Base-by-base conservation (phyloP, 1,140 invertebrate genomes). In the Hestina assimilis region DNA sequence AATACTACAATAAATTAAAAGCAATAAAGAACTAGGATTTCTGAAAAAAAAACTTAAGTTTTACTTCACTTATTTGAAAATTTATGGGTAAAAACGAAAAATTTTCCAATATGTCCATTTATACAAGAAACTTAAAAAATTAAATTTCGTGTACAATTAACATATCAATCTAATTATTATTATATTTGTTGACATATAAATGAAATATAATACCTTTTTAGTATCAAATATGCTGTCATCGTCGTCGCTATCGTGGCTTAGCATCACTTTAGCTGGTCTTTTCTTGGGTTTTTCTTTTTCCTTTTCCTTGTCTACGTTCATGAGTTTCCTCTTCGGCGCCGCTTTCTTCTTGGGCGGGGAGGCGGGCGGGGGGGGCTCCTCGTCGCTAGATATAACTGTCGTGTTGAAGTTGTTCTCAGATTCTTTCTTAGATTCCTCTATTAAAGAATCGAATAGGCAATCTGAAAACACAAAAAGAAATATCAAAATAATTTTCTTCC, bases 401-500 rank as follows among this genome's bases (percentile, higher is more conserved):
- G 57, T 79, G 1, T 38, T 17, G 11, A 23, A 58, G 47, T 1
- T 47, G 20, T 6, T 78, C 59, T 52, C 69, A 28, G 24, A 29
- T 42, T 85, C 83, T 7, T 79, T 83, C 60, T 84, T 84, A 1
- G 79, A 71, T 46, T 89, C 83, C 50, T 89, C 89, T 55, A 89
- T 90, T 24, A 90, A 57, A 0, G 89, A 90, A 64, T 90, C 89
- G 63, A 90, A 90, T 8, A 89, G 66, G 52, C 86, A 89, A 58
- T 89, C 88, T 89, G 71, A 7, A 69, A 66, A 31, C 24, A 24
- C 12, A 20, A 42, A 26, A 15, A 9, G 5, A 8, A 7, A 14
- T 14, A 1, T 4, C 8, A 29, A 4, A 8, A 15, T 19, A 17
- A 8, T 15, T 4, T 15, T 20, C 15, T 40, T 17, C 5, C 7